Evolutionary conservation across 2,113 vertebrate species (phyloP), one percentile per base, ranked within the genome.

Genomic region (Lagopus muta): DNA sequence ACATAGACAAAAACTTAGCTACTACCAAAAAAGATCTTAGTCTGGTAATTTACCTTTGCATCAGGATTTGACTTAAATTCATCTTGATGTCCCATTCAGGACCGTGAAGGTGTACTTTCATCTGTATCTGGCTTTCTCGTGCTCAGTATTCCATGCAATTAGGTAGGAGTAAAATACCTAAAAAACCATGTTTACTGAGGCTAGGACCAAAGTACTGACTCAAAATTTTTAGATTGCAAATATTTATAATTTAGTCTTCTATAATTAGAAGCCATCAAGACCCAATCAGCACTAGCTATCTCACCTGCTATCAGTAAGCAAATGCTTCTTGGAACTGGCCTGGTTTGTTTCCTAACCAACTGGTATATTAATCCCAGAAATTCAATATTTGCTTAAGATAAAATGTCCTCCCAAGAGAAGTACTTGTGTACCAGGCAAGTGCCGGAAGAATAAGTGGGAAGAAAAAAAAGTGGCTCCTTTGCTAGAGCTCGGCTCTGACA

Each of bases 351-450:
- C 78, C 88, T 66, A 75, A 71, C 71, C 83, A 94, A 84, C 67
- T 81, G 66, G 84, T 47, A n/a, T 66, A 87, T 89, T 91, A 93
- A 93, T 89, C 88, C 91, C 82, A 70, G 66, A 89, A 84, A 93
- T 84, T 89, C 78, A 84, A 66, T 93, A 84, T 91, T 95, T 87
- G 82, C 50, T 89, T 87, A 78, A 91, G 91, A 91, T 84, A 84
- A 91, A 91, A 93, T 85, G 42, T 81, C 47, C 65, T 93, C 82
- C 78, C 65, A 25, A 61, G 74, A 85, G 88, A 62, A 84, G 50
- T 13, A 6, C 83, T 60, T 48, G 71, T 85, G 79, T 90, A 76
- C 71, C 1, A 10, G 65, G 71, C 61, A 88, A 74, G 54, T 6
- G 3, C 43, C 40, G 25, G 55, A 72, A 69, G 70, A 94, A 65